Percentiles rank a stretch among this genome's conserved stretches.
Evolutionary conservation across 2,797 vertebrate species (phyloP).

Genomic region (Neopelma chrysocephalum): DNA sequence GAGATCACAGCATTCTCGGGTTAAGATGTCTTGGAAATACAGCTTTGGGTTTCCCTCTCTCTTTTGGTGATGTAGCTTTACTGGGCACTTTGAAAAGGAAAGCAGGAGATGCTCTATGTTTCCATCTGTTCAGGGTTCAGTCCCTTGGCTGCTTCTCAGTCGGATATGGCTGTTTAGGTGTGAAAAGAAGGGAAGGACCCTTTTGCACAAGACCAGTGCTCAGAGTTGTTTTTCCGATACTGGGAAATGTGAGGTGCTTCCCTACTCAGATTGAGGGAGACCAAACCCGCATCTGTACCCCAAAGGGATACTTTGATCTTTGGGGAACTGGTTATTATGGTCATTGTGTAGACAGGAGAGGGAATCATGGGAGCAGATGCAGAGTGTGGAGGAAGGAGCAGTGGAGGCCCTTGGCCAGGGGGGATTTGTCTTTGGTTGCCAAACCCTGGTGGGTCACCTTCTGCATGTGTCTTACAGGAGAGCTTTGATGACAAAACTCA

Average conservation of each 20-base stretch:
- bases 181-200: background rate
- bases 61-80: background rate
- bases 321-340: background rate
- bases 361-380: background rate
- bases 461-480: background rate
- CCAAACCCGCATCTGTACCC: background rate
- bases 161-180: accelerated
- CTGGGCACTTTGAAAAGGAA: background rate
- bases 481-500: background rate
- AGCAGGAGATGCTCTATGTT: background rate
- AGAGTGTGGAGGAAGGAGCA: background rate
- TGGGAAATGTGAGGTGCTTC: background rate
- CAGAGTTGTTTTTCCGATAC: background rate
- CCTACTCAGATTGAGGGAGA: background rate
- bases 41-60: background rate
- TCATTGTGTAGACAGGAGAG: background rate
- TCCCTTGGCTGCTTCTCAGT: background rate
- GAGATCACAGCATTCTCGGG: background rate
- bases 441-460: background rate
- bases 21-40: background rate
- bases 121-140: background rate
- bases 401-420: background rate
- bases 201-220: background rate
- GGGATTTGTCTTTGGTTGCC: background rate
- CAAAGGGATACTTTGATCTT: background rate